phyloP scores from a whole-genome alignment of 1,140 invertebrate genomes.

The Odontomachus brunneus region DNA sequence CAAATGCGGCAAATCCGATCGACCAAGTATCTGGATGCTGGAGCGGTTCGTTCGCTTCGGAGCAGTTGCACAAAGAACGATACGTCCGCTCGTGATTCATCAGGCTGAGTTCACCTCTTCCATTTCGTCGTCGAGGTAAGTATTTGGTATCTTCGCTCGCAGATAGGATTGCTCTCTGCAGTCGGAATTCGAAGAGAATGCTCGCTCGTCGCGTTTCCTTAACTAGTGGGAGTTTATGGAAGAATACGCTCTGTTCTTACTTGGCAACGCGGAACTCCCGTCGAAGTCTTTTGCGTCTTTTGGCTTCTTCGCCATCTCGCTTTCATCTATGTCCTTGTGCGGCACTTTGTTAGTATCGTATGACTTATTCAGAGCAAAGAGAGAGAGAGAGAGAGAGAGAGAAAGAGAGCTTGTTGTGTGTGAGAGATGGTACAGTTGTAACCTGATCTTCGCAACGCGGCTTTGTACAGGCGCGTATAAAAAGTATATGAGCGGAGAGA shows the following conservation, averaged over 20 bases:
- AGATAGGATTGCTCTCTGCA: conserved; percentile 40
- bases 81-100: background rate
- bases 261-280: conserved; percentile 17
- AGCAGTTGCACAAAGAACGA: conserved; percentile 11
- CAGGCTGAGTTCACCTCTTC: background rate
- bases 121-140: background rate
- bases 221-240: conserved; percentile 4
- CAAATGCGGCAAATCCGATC: conserved; percentile 57
- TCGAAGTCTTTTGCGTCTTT: conserved; percentile 46
- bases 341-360: conserved; percentile 46
- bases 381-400: background rate
- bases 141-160: background rate
- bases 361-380: background rate
- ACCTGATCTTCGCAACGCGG: conserved; percentile 28
- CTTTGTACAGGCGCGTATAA: conserved; percentile 27
- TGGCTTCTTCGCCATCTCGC: conserved; percentile 6
- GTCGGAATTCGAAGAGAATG: conserved; percentile 31
- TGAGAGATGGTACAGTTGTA: conserved; percentile 25
- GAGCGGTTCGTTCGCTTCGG: conserved; percentile 8
- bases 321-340: conserved; percentile 35
- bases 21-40: background rate
- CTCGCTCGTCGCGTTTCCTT: conserved; percentile 14
- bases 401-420: conserved; percentile 18
- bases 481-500: conserved; percentile 36
- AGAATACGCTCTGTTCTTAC: conserved; percentile 9